phyloP scores from a whole-genome alignment of 2,888 invertebrate genomes.

The Hanleya hanleyi region DNA sequence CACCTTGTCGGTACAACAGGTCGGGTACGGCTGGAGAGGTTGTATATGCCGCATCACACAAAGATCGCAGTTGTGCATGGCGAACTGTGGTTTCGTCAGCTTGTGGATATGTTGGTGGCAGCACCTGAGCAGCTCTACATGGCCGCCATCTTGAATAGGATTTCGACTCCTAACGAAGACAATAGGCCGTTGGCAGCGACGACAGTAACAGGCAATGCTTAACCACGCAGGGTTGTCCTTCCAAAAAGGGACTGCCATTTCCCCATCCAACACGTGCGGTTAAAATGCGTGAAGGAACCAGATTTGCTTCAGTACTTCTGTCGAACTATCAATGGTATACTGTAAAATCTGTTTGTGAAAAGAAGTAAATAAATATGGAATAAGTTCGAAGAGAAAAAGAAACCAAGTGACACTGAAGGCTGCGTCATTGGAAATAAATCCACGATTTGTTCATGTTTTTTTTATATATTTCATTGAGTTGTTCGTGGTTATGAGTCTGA shows the following conservation, averaged over 20 bases:
- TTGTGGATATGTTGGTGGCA: neutral
- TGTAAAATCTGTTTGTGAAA: too few relatives aligned
- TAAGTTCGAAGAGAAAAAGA: too few relatives aligned
- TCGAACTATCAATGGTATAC: too few relatives aligned
- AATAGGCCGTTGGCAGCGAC: neutral
- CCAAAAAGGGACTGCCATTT: neutral
- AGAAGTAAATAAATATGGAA: too few relatives aligned
- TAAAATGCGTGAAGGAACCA: neutral
- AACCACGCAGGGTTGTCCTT: neutral
- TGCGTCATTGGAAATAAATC: too few relatives aligned
- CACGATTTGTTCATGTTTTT: too few relatives aligned
- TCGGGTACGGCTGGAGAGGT: neutral
- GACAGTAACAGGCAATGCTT: neutral
- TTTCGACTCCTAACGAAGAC: neutral
- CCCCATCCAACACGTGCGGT: neutral
- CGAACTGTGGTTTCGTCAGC: neutral
- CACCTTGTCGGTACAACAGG: slow-evolving; percentile 1
- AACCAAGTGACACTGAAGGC: too few relatives aligned
- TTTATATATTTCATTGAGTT: too few relatives aligned
- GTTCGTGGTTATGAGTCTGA: too few relatives aligned
- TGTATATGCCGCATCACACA: neutral
- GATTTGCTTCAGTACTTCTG: too few relatives aligned
- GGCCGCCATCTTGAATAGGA: neutral
- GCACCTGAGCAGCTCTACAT: neutral
- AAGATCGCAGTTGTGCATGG: neutral